Evolutionary conservation across 2,113 vertebrate species (phyloP), one percentile per base, ranked within the genome.

Genomic region (Megaleporinus macrocephalus): DNA sequence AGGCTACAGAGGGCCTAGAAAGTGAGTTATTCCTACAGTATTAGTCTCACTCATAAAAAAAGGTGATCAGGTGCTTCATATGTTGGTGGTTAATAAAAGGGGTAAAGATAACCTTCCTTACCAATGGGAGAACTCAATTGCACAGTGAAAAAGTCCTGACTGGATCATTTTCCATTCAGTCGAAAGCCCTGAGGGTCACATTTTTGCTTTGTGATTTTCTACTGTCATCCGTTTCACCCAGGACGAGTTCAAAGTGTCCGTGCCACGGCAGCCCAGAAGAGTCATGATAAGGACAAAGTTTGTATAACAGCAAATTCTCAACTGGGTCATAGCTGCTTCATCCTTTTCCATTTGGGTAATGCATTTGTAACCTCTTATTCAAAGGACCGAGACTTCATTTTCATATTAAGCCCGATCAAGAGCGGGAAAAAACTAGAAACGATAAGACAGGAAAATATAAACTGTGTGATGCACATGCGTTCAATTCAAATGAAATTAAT

Each of bases 261-360:
- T 18, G 55, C 9, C 24, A 68, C 70, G 11, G 57, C 27, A 36
- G 68, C 22, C 27, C 44, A 44, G 29, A 55, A 49, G 57, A 78
- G 24, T 30, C 59, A 66, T 57, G 30, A 59, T 49, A 44, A 24
- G 44, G 69, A 74, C 26, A 24, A 41, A 15, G 33, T 24, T 26
- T 4, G 22, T 16, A 29, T 75, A 30, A 76, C 57, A 63, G 41
- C 16, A 66, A 81, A 81, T 70, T 71, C 27, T 55, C 65, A 77
- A 77, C 29, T 51, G 30, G 72, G 72, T 76, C 63, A 51, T 26
- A 66, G 44, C 59, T 15, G 73, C 73, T 68, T 70, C 36, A 73
- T 68, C 62, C 59, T 29, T 49, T 5, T 68, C 49, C 51, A 68
- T 69, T 79, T 79, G 76, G 20, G 30, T 27, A 78, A 66, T 33